phyloP scores from a whole-genome alignment of 2,888 invertebrate species.

The Imbricaverruca yamaguchii region DNA sequence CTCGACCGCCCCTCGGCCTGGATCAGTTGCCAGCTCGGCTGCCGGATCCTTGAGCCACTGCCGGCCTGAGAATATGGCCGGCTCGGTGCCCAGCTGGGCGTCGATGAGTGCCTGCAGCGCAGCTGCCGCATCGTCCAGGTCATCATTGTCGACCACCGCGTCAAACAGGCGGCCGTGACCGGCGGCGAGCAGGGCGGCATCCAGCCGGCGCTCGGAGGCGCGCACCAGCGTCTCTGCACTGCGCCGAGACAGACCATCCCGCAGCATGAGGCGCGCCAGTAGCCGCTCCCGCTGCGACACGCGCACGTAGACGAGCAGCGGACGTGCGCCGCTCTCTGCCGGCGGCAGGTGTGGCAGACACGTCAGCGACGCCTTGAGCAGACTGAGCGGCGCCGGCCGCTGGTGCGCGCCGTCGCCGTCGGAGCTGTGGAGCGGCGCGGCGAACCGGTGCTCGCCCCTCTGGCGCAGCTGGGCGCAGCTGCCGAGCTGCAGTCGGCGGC shows the following conservation, averaged over 20 bases:
- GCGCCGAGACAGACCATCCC: neutral
- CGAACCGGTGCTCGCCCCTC: neutral
- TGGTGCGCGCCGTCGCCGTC: neutral
- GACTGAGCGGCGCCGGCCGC: neutral
- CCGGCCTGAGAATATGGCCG: slow-evolving; percentile 31
- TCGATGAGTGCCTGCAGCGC: neutral
- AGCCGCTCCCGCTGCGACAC: neutral
- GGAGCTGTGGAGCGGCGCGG: neutral
- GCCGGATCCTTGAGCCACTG: slow-evolving; percentile 21
- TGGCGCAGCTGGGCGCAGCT: neutral
- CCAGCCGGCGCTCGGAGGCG: neutral
- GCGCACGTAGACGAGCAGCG: neutral
- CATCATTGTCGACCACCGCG: neutral
- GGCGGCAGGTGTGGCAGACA: neutral
- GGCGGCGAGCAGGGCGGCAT: neutral
- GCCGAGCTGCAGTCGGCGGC: neutral
- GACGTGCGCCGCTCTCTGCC: neutral
- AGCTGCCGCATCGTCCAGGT: neutral
- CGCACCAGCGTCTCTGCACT: neutral
- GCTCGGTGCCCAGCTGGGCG: slow-evolving; percentile 26
- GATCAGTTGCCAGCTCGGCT: no score
- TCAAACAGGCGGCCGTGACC: neutral
- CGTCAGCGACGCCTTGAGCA: neutral
- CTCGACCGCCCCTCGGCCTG: no score
- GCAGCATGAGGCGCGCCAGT: neutral